Conservation (phyloP, 2,888 invertebrate genomes). For the Rhorus exstirpatorius region DNA sequence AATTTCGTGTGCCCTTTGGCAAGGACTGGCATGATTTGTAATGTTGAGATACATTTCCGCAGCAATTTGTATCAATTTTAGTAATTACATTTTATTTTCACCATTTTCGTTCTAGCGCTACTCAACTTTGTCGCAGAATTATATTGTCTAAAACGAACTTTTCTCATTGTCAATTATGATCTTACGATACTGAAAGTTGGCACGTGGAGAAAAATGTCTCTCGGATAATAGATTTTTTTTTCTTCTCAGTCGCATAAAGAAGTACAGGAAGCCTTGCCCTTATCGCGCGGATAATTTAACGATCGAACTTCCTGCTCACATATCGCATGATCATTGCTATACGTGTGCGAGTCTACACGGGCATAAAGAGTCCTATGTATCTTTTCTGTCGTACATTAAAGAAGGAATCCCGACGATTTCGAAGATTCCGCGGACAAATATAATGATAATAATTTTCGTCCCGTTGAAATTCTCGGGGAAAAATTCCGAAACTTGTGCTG, state of each 20-base stretch:
- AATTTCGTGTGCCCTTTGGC: neutral
- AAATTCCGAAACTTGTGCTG: conserved; percentile 37
- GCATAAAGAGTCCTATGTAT: neutral
- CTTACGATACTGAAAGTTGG: neutral
- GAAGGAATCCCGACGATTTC: conserved; percentile 24
- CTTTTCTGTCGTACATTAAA: conserved; percentile 22
- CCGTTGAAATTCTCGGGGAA: conserved; percentile 17
- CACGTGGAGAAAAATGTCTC: conserved; percentile 20
- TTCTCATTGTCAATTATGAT: conserved; percentile 19
- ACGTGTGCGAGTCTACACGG: conserved; percentile 25
- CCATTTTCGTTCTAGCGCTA: too few species aligned
- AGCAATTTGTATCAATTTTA: too few species aligned
- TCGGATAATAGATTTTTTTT: conserved; percentile 23
- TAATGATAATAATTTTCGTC: conserved; percentile 48
- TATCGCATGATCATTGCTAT: conserved; percentile 28
- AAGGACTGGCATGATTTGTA: too few species aligned
- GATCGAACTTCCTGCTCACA: conserved; percentile 61
- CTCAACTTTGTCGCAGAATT: conserved; percentile 2
- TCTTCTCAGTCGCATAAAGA: conserved; percentile 19
- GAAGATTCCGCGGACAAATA: conserved; percentile 20
- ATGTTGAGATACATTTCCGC: too few species aligned
- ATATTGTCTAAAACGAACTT: neutral
- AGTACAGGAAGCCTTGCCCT: conserved; percentile 20
- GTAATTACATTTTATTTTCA: too few species aligned
- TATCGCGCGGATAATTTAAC: conserved; percentile 49